These are phyloP conservation scores for Acrossocheilus fasciatus DNA, from an alignment of 2,797 vertebrate species.

Conservation along the genomic window DNA sequence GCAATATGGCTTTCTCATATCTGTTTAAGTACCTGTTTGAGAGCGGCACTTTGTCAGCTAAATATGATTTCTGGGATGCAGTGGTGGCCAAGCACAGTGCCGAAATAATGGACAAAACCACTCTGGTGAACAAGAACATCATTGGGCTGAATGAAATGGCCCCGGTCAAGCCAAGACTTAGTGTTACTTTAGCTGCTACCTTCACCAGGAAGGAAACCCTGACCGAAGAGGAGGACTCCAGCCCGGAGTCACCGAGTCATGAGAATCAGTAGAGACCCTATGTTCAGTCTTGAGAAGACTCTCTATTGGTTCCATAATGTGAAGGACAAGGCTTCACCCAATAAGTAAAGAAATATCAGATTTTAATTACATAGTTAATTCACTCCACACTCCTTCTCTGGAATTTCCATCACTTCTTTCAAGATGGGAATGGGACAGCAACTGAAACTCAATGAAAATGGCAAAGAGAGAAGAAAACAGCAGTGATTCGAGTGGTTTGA, in stretches of 20 bases:
- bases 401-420: slow-evolving; percentile 54
- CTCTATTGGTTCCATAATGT: slow-evolving; percentile 26
- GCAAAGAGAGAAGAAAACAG: slow-evolving; percentile 15
- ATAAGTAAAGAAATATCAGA: not conserved
- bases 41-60: slow-evolving; percentile 91
- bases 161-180: slow-evolving; percentile 89
- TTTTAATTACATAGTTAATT: slow-evolving; percentile 28
- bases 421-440: slow-evolving; percentile 20
- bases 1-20: slow-evolving; percentile 88
- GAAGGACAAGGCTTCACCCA: slow-evolving; percentile 45
- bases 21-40: slow-evolving; percentile 96
- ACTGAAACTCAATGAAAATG: slow-evolving; percentile 28
- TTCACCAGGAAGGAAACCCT: slow-evolving; percentile 94
- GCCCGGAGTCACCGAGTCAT: slow-evolving; percentile 87
- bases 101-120: slow-evolving; percentile 97
- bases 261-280: slow-evolving; percentile 80
- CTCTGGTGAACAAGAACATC: slow-evolving; percentile 93
- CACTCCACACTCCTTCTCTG: slow-evolving; percentile 23
- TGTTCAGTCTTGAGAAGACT: slow-evolving; percentile 37
- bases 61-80: slow-evolving; percentile 92
- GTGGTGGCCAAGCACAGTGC: slow-evolving; percentile 93
- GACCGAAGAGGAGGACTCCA: slow-evolving; percentile 86
- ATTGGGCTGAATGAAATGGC: slow-evolving; percentile 90
- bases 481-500: slow-evolving; percentile 18
- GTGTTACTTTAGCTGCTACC: slow-evolving; percentile 86